phyloP scores from a whole-genome alignment of 2,797 vertebrate species.

The Sebastes hubbsi region DNA sequence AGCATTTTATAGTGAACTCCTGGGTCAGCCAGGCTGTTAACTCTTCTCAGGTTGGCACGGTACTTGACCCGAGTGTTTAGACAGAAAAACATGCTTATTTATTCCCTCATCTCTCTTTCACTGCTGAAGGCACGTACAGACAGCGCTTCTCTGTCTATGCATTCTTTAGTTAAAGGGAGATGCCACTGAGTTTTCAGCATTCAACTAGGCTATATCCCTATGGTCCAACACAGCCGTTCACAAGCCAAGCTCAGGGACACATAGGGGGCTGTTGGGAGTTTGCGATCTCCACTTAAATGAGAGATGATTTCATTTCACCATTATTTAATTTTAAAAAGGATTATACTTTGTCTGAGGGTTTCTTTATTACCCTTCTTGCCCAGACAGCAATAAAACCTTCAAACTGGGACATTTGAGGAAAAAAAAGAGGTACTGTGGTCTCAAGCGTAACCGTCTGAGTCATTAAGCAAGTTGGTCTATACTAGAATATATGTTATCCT shows the following conservation, averaged over 20 bases:
- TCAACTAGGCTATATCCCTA: background rate
- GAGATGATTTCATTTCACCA: background rate
- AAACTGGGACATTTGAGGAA: background rate
- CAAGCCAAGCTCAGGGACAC: background rate
- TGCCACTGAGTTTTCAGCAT: background rate
- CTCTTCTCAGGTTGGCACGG: background rate
- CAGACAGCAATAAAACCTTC: background rate
- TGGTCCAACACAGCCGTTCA: background rate
- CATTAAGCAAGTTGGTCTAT: background rate
- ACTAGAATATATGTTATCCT: background rate
- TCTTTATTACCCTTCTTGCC: background rate
- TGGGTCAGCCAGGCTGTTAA: background rate
- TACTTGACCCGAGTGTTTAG: background rate
- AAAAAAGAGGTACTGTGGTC: background rate
- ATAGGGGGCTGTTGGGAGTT: background rate
- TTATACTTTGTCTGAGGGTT: background rate
- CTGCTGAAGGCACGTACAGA: constrained; percentile 29
- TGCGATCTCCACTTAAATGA: background rate
- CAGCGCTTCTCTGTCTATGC: constrained; percentile 11
- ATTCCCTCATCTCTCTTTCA: background rate
- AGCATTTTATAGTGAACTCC: background rate
- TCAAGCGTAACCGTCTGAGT: background rate
- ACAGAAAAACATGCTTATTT: background rate
- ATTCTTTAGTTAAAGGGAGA: constrained; percentile 36
- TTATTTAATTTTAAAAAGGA: background rate